Conservation (phyloP, 2,113 vertebrate genomes). For the Spermophilus dauricus region DNA sequence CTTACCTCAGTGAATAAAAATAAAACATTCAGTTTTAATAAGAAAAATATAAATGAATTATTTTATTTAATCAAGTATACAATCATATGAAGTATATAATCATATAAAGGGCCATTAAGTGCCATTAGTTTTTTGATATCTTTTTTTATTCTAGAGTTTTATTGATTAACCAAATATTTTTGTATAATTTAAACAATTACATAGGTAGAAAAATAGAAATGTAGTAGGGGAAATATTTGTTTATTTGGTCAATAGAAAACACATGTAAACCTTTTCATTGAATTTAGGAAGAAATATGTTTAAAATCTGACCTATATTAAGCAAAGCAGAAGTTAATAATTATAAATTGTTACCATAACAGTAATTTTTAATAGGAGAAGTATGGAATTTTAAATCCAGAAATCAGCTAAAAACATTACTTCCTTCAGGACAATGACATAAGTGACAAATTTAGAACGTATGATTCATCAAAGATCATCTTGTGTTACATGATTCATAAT, state of each 20-base stretch:
- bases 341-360: background rate
- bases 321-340: constrained; percentile 14
- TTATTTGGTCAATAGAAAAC: constrained; percentile 34
- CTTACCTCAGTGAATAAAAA: constrained; percentile 11
- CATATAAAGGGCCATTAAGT: background rate
- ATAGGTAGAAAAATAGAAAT: background rate
- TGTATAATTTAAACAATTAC: constrained; percentile 28
- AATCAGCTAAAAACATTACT: constrained; percentile 46
- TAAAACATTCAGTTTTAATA: too few relatives aligned
- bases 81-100: background rate
- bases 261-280: background rate
- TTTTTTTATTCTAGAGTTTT: constrained; percentile 14
- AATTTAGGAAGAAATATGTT: constrained; percentile 29
- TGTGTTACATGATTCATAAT: constrained; percentile 69
- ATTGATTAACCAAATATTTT: constrained; percentile 51
- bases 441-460: constrained; percentile 74
- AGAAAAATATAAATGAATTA: too few relatives aligned
- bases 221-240: background rate
- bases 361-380: background rate
- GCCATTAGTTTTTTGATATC: background rate
- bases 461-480: constrained; percentile 68
- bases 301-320: background rate
- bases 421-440: constrained; percentile 55
- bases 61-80: background rate
- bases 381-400: constrained; percentile 53